Evolutionary conservation across 1,140 invertebrate genomes (phyloP), one percentile per base, ranked within the genome.

Genomic region (Listronotus oregonensis): DNA sequence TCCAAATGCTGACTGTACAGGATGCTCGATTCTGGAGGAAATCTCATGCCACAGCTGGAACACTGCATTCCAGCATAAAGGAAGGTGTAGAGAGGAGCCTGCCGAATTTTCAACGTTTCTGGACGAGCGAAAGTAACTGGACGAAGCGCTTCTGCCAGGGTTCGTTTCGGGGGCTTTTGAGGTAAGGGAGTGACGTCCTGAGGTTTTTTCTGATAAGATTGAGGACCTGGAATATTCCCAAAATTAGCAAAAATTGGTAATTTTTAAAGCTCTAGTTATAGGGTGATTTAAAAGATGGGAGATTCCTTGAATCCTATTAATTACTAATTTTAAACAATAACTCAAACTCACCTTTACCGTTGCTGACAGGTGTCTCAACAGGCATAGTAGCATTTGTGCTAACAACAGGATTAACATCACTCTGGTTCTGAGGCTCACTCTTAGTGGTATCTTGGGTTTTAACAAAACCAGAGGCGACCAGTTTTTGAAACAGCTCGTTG

Each of bases 31-130:
- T 94, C 91, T 0, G 92, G 88, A 10, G 90, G 88, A 78, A 97
- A 98, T 42, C 96, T 83, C 27, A 92, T 87, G 14, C 95, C 95
- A 81, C 96, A 98, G 18, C 94, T 94, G 59, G 92, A 91, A 80
- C 96, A 98, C 78, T 97, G 96, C 82, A 96, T 93, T 6, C 96
- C 95, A 57, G 86, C 84, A 77, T 95, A 95, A 8, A 97, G 78
- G 4, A 80, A 78, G 6, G 84, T 75, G 10, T 93, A 85, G 0
- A 94, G 80, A 2, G 84, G 86, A 1, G 84, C 79, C 71, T 93
- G 88, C 49, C 87, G 85, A 86, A 85, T 79, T 84, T 89, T 93
- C n/a, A 95, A 82, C 0, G 86, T 87, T 72, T 90, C 88, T 3
- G 89, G 84, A 72, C 87, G 86, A 27, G 81, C 75, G 46, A 92